These are phyloP conservation scores for Sphaeridia pumilis DNA, from an alignment of 2,888 invertebrate genomes.

Conservation along the genomic window DNA sequence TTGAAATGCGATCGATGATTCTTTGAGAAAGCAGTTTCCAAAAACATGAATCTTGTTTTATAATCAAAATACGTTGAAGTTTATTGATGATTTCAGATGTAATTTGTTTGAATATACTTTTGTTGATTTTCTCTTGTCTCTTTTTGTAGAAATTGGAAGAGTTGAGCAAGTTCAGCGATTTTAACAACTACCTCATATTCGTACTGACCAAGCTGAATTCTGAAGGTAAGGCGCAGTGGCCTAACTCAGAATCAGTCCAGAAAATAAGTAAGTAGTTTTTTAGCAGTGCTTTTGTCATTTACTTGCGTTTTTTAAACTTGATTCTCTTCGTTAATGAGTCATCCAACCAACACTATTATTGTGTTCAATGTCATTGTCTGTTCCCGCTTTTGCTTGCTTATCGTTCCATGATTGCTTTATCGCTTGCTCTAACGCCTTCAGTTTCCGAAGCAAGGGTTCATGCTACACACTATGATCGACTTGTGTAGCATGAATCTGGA, in stretches of 20 bases:
- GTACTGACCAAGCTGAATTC: slow-evolving; percentile 86
- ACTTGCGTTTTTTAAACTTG: neutral
- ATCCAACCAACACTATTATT: neutral
- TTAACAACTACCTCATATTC: slow-evolving; percentile 97
- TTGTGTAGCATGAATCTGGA: no score
- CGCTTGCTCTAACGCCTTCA: no score
- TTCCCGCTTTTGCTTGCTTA: no score
- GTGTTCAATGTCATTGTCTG: neutral
- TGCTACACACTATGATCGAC: no score
- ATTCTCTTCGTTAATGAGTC: neutral
- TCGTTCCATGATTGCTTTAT: no score
- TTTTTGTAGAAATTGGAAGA: slow-evolving; percentile 86
- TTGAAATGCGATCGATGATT: no score
- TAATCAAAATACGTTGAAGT: neutral
- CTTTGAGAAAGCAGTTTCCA: no score
- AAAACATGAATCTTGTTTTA: neutral
- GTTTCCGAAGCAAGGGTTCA: no score
- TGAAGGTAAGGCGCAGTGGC: slow-evolving; percentile 50
- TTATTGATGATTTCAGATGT: neutral
- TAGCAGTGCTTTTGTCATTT: slow-evolving; percentile 9
- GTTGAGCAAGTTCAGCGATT: slow-evolving; percentile 93
- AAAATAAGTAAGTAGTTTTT: slow-evolving; percentile 31
- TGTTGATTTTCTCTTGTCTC: slow-evolving; percentile 13
- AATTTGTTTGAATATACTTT: slow-evolving; percentile 1
- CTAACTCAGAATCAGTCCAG: slow-evolving; percentile 29